phyloP scores from a whole-genome alignment of 2,888 invertebrate genomes.

The Galerucella calmariensis region DNA sequence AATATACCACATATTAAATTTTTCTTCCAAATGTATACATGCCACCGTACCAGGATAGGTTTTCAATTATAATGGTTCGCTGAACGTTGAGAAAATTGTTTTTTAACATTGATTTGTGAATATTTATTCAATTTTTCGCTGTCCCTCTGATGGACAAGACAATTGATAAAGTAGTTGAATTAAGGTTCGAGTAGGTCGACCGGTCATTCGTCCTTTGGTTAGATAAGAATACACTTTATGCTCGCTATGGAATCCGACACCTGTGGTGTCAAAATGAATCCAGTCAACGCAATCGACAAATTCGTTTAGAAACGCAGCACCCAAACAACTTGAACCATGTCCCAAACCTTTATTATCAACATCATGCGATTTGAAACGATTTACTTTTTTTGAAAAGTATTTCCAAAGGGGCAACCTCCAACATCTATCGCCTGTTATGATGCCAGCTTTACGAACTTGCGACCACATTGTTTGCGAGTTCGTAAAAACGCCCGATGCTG shows the following conservation, averaged over 20 bases:
- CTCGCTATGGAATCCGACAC: conserved; percentile 67
- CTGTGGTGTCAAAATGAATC: conserved; percentile 73
- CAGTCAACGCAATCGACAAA: conserved; percentile 70
- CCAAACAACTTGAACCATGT: conserved; percentile 60
- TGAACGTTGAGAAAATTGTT: conserved; percentile 26
- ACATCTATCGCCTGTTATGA: conserved; percentile 69
- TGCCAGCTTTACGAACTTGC: conserved; percentile 67
- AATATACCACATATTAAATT: too few relatives aligned
- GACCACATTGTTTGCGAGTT: conserved; percentile 68
- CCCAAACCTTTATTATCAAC: conserved; percentile 63
- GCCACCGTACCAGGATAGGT: conserved; percentile 26
- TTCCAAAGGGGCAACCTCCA: conserved; percentile 73
- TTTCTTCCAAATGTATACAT: conserved; percentile 14
- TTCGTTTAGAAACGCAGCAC: conserved; percentile 65
- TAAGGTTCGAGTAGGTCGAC: conserved; percentile 66
- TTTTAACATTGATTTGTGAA: conserved; percentile 31
- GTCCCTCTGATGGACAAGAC: conserved; percentile 60
- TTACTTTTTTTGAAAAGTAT: conserved; percentile 67
- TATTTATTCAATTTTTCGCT: conserved; percentile 53
- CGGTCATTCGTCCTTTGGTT: conserved; percentile 66
- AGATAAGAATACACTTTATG: conserved; percentile 69
- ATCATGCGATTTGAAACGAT: conserved; percentile 60
- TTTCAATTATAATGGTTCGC: conserved; percentile 16
- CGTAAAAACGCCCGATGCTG: conserved; percentile 69
- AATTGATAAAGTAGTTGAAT: conserved; percentile 66